phyloP scores from a whole-genome alignment of 2,113 vertebrate genomes.

The Charadrius vociferus region DNA sequence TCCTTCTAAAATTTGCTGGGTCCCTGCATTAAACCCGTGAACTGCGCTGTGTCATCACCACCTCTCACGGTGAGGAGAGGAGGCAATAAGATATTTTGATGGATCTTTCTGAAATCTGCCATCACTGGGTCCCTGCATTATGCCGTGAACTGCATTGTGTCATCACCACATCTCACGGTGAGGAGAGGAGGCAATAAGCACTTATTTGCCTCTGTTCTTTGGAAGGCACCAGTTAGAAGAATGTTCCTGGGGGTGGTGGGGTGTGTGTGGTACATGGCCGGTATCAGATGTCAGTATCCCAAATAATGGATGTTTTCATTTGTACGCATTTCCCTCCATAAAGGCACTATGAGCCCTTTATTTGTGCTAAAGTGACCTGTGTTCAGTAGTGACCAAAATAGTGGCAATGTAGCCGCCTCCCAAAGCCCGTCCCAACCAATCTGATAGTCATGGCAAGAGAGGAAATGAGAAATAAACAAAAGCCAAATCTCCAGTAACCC shows the following conservation, averaged over 20 bases:
- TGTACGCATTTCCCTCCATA: neutral
- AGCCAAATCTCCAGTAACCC: neutral
- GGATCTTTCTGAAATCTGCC: neutral
- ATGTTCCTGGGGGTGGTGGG: rapidly evolving
- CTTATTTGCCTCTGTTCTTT: too few species aligned
- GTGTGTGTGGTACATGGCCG: rapidly evolving
- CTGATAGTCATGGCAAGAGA: too few species aligned
- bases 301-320: neutral
- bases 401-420: neutral
- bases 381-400: neutral
- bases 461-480: neutral
- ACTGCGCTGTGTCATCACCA: too few species aligned
- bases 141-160: neutral
- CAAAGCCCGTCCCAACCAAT: neutral
- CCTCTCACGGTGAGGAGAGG: rapidly evolving
- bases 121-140: rapidly evolving
- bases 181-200: neutral
- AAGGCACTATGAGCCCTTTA: neutral
- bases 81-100: neutral
- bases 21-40: neutral
- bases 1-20: neutral
- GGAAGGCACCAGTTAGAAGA: neutral
- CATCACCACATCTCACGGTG: rapidly evolving
- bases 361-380: neutral
- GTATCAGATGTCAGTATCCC: neutral